Percentiles rank a stretch among this genome's conserved stretches.
Evolutionary conservation across 1,140 invertebrate species (phyloP).

Genomic region (Drosophila gunungcola): DNA sequence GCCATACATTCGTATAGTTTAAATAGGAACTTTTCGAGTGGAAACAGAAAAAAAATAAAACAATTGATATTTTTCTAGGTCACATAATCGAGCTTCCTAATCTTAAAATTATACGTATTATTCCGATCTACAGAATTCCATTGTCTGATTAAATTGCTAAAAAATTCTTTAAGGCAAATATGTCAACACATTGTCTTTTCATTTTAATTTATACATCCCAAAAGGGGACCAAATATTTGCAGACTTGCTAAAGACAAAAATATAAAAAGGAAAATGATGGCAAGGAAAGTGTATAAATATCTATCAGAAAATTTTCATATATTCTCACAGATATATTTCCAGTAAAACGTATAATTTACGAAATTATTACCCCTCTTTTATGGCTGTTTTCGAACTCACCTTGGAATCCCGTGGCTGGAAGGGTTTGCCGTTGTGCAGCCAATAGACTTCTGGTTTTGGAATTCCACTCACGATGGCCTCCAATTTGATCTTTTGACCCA

Average conservation of each 20-base stretch:
- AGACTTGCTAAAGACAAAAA: neutral
- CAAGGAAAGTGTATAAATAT: slow-evolving; percentile 4
- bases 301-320: no score
- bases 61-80: neutral
- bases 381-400: slow-evolving; percentile 52
- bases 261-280: neutral
- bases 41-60: neutral
- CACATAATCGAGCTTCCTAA: neutral
- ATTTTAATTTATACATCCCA: slow-evolving; percentile 2
- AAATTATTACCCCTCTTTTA: neutral
- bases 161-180: neutral
- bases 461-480: slow-evolving; percentile 90
- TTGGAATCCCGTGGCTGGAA: slow-evolving; percentile 76
- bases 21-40: neutral
- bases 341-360: neutral
- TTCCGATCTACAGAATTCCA: neutral
- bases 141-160: neutral
- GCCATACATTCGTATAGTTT: neutral
- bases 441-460: slow-evolving; percentile 88
- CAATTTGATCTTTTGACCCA: slow-evolving; percentile 89
- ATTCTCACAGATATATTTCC: neutral
- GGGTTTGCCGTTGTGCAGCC: slow-evolving; percentile 89
- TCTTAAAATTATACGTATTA: neutral
- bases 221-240: slow-evolving; percentile 1
- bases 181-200: slow-evolving; percentile 2